Conservation (phyloP, 2,797 vertebrate species). For the Argentina silus region DNA sequence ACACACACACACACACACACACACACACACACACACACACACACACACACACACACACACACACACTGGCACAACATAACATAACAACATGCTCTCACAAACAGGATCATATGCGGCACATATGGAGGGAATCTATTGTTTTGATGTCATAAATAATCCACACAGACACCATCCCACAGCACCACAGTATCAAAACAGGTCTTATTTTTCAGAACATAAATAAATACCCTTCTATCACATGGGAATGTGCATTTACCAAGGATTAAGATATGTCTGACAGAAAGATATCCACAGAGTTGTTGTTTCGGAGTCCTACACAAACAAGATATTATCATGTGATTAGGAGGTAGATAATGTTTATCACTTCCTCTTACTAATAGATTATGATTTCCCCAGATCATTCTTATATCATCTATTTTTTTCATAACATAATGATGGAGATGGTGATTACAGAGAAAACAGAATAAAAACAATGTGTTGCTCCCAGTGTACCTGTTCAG, state of each 20-base stretch:
- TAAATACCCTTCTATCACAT: constrained; percentile 17
- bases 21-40: neutral
- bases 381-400: constrained; percentile 23
- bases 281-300: constrained; percentile 14
- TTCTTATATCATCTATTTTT: constrained; percentile 54
- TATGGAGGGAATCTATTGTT: constrained; percentile 15
- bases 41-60: constrained; percentile 20
- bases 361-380: constrained; percentile 41
- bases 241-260: neutral
- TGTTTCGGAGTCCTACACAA: constrained; percentile 38
- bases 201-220: constrained; percentile 20
- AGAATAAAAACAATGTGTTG: neutral
- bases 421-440: constrained; percentile 21
- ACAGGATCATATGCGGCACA: constrained; percentile 28
- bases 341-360: constrained; percentile 56
- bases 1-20: neutral
- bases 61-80: constrained; percentile 30
- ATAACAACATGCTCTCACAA: constrained; percentile 1
- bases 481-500: no score
- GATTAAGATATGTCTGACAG: constrained; percentile 42
- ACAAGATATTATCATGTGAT: constrained; percentile 36
- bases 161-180: constrained; percentile 14
- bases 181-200: constrained; percentile 14
- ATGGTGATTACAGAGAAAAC: neutral
- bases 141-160: neutral